Evolutionary conservation across 2,888 invertebrate genomes (phyloP), one percentile per base, ranked within the genome.

Genomic region (Neocrepidodera transversa): DNA sequence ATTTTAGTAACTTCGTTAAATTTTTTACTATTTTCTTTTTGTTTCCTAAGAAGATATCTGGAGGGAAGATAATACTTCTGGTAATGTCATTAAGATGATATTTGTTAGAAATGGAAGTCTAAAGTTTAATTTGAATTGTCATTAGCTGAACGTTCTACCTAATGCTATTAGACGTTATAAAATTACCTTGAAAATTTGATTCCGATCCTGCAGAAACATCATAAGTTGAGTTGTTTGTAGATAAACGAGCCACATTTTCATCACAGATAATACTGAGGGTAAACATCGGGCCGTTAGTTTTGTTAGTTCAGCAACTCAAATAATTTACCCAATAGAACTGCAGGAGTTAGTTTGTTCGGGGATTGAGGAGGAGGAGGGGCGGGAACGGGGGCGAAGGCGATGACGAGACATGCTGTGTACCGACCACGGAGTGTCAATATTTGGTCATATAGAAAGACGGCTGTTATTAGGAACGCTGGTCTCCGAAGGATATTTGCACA

Each of bases 281-380:
- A 79, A 79, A 79, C 76, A 79, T 65, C 67, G 71, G 75, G 69
- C 77, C 76, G 79, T 79, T 79, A 78, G 78, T 78, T 79, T 77
- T 79, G 78, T 79, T 79, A 79, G 79, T 79, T 79, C 75, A 79
- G 78, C 76, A 80, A 79, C 79, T 80, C 79, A 79, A 80, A 79
- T 79, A 79, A 79, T 79, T 79, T 79, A 78, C 78, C 77, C 78
- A 73, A 76, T 77, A 77, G 78, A 75, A 76, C 76, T 76, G 76
- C 76, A 76, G 60, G 55, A 56, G 55, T 60, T 74, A 75, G 77
- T 78, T 78, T 78, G 75, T 72, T 73, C 76, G 72, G 74, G 75
- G 74, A 70, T 72, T 70, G 66, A 58, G 58, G 68, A 60, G 65
- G 58, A 63, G 61, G 65, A 62, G 64, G 63, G 61, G 65, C 43